Evolutionary conservation across 2,888 invertebrate species (phyloP), one percentile per base, ranked within the genome.

Genomic region (Chrysolina haemoptera): DNA sequence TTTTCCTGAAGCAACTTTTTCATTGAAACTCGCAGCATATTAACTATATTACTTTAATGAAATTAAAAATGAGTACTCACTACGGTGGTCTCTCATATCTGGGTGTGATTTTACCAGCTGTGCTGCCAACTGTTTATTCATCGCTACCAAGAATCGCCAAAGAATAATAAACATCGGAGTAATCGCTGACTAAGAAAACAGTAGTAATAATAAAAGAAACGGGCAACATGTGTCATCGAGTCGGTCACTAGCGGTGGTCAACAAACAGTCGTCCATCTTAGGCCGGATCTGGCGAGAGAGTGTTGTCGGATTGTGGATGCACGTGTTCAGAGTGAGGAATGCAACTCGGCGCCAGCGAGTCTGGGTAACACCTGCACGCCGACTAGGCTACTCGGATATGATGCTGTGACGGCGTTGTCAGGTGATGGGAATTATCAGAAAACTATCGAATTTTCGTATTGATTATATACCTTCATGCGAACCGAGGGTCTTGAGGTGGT

Each of bases 311-410:
- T 73, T 65, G 73, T 76, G 70, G 79, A 79, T 86, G 86, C 86
- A 85, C 85, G 90, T 90, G 90, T 89, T 86, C 87, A 85, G 83
- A 84, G 84, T 85, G 83, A 85, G 90, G 91, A 91, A 91, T 91
- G 90, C 88, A 89, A 89, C 88, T 87, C 89, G 91, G 90, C 91
- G 91, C 91, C 91, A 90, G 85, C 88, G 86, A 90, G 91, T 91
- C 91, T 91, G 89, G 85, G 88, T 88, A 91, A 91, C 91, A 91
- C 91, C 91, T 91, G 91, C 91, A 90, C 89, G 86, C 84, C 84
- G 81, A 81, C 77, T 82, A 79, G 81, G 75, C 76, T 70, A 59
- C 67, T 71, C 78, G 75, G 67, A 67, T 65, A 62, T 73, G 78
- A 73, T 79, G 77, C 76, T 78, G 70, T 16, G 46, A 55, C 62